Conservation (phyloP, 2,113 vertebrate species). For the Plotosus lineatus region DNA sequence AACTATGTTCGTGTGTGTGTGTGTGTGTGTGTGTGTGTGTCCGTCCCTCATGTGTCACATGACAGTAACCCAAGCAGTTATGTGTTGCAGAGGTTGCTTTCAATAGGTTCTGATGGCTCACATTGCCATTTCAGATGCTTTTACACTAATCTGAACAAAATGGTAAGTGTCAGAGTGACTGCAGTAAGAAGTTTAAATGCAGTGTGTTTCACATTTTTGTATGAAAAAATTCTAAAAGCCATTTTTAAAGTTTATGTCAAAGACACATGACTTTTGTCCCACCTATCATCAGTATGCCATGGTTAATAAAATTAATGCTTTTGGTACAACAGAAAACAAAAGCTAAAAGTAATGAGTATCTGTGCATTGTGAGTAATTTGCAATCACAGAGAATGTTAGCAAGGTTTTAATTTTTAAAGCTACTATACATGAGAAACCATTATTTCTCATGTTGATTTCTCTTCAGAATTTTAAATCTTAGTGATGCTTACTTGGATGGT, state of each 20-base stretch:
- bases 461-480: too few species aligned
- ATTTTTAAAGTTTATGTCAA: not conserved
- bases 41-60: conserved; percentile 54
- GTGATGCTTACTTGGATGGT: not conserved
- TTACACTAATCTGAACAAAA: not conserved
- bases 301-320: too few species aligned
- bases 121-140: conserved; percentile 8
- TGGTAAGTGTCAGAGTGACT: not conserved
- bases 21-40: conserved; percentile 26
- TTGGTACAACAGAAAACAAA: too few species aligned
- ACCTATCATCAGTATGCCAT: too few species aligned
- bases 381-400: not conserved
- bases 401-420: not conserved
- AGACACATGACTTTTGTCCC: not conserved
- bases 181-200: not conserved
- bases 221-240: too few species aligned
- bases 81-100: conserved; percentile 56
- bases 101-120: conserved; percentile 47
- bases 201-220: too few species aligned
- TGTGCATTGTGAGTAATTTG: not conserved
- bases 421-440: not conserved
- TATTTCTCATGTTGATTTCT: not conserved
- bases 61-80: conserved; percentile 71
- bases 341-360: too few species aligned
- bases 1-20: too few species aligned